Evolutionary conservation across 2,113 vertebrate genomes (phyloP).

Genomic region (Fulica atra): DNA sequence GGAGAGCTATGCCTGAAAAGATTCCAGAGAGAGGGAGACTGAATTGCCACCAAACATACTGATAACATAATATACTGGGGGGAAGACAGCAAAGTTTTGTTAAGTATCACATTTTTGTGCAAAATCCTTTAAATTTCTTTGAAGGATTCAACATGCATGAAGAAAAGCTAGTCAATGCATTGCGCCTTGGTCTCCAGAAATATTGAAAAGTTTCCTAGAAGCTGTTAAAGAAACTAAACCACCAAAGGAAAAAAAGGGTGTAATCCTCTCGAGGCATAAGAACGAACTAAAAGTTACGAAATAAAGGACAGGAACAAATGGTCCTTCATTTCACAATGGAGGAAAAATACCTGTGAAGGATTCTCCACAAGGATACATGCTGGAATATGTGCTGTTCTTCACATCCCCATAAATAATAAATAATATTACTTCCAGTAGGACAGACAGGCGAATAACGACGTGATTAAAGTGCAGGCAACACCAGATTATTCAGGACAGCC

Average conservation of each 20-base stretch:
- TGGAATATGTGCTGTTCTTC: not conserved
- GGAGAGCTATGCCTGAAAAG: not conserved
- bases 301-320: not conserved
- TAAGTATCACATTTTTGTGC: not conserved
- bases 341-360: not conserved
- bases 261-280: not conserved
- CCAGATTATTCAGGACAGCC: not conserved
- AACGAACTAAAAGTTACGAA: not conserved
- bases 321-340: not conserved
- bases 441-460: not conserved
- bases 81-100: not conserved
- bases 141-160: not conserved
- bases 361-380: not conserved
- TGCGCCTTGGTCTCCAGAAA: not conserved
- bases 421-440: not conserved
- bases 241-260: not conserved
- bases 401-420: conserved; percentile 5
- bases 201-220: not conserved
- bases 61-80: not conserved
- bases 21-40: not conserved
- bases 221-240: not conserved
- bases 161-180: not conserved
- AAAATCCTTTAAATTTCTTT: not conserved
- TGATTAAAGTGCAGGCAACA: not conserved
- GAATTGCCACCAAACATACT: not conserved